Base-by-base conservation (phyloP, 2,113 vertebrate genomes). In the Tympanuchus pallidicinctus region DNA sequence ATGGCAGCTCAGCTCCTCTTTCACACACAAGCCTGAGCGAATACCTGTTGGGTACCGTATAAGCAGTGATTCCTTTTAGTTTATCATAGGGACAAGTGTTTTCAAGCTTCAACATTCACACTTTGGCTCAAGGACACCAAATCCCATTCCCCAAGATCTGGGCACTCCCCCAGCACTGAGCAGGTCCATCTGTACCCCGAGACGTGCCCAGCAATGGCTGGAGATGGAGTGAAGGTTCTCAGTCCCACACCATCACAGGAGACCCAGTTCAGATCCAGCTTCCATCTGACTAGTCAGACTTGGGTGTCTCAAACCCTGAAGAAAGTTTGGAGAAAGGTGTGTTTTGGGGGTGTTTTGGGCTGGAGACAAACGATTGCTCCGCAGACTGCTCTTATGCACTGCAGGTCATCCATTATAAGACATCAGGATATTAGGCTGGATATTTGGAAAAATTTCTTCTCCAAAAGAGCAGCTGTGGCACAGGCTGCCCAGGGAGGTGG, bases 181-280 rank as follows among this genome's bases (percentile, higher is more conserved):
- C 24, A 18, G 28, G 20, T 25, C 34, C 1, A 6, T 0, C 0
- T 30, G 50, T 19, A 27, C 21, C 14, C 40, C 6, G 4, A 40
- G 36, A 27, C 32, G 64, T 66, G 25, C 60, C 60, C 59, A 61
- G 59, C 34, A 22, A 36, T 25, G 34, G 13, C 59, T 83, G 67
- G 28, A 36, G n/a, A 6, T 47, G 43, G 52, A 71, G 50, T 21
- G 18, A 38, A 36, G 28, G 8, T 19, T 82, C 40, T 65, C 34
- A 43, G 24, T 56, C 30, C 52, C n/a, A 28, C 8, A 11, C 15
- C 18, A 9, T 27, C 34, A 5, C 34, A 50, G 28, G 24, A 40
- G 21, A 78, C 13, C 3, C 20, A 10, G 30, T 10, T 79, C 56
- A 52, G 19, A 63, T 16, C 48, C 12, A 13, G 13, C 32, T 56